These are phyloP conservation scores for Ethmia dodecea DNA, from an alignment of 2,888 invertebrate species.

Conservation along the genomic window DNA sequence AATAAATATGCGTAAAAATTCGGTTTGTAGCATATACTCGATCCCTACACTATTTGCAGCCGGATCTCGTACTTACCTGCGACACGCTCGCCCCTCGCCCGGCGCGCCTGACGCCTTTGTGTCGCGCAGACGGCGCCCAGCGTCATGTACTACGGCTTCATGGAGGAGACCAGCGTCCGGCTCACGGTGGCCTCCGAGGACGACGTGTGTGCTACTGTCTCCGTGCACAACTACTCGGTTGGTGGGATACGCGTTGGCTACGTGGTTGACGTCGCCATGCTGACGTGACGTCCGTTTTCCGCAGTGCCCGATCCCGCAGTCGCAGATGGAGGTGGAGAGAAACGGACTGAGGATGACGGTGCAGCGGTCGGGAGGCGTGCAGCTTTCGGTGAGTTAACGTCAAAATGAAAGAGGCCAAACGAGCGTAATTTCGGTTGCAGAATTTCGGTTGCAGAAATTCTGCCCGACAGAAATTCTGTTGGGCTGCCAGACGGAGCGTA, in stretches of 20 bases:
- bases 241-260: background rate
- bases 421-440: too few species aligned
- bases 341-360: constrained; percentile 47
- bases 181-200: constrained; percentile 45
- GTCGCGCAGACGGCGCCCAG: constrained; percentile 41
- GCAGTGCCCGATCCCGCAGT: constrained; percentile 60
- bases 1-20: too few species aligned
- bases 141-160: constrained; percentile 35
- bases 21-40: too few species aligned
- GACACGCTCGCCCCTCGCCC: too few species aligned
- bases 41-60: too few species aligned
- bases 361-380: constrained; percentile 50
- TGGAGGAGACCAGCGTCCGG: constrained; percentile 43
- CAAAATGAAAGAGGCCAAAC: too few species aligned
- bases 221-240: constrained; percentile 55
- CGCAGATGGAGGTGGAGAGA: constrained; percentile 27
- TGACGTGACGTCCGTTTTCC: constrained; percentile 5
- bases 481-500: too few species aligned
- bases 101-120: too few species aligned
- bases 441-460: too few species aligned
- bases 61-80: too few species aligned
- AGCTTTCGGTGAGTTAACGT: constrained; percentile 47
- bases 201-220: constrained; percentile 53
- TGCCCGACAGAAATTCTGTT: too few species aligned
- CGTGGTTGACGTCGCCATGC: background rate